Evolutionary conservation across 2,888 invertebrate genomes (phyloP), one percentile per base, ranked within the genome.

Genomic region (Alloscopus bannaensis): DNA sequence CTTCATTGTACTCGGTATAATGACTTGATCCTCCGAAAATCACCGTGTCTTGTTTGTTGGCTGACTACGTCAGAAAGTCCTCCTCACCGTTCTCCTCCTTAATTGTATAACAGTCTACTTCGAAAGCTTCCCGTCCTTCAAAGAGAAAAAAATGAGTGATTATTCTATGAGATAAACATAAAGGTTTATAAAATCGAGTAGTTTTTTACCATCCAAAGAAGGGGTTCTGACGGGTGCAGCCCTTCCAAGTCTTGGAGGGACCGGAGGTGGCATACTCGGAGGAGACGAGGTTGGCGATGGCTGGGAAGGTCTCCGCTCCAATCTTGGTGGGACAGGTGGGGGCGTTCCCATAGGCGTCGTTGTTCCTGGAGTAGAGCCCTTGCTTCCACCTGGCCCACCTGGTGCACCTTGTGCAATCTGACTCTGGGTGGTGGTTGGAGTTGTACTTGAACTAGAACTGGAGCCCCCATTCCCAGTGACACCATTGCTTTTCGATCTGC

Each of bases 51-150:
- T n/a, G n/a, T n/a, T n/a, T n/a, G n/a, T n/a, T n/a, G n/a, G n/a
- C n/a, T 20, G 28, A 31, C 28, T 80, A 86, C 29, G 86, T 86
- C 26, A 86, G 55, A 68, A 84, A 86, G 69, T 86, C 85, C 82
- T 86, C 86, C 70, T 86, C 86, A 0, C 85, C 86, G 66, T 86
- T 86, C 71, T 86, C 86, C 47, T 86, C 86, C 50, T 85, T 86
- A 6, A 86, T 86, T 69, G 86, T 86, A 65, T 86, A 86, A 55
- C 86, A 86, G 83, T 86, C 86, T 16, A 86, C 86, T 78, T 86
- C 86, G 59, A 86, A 86, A 2, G 85, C 84, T 83, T 86, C 86
- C 18, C 85, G 82, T 20, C 85, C 86, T 86, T 47, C 11, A 47
- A 62, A 29, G n/a, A 22, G 8, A 52, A 29, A 45, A n/a, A 36